Evolutionary conservation across 2,113 vertebrate species (phyloP).

Genomic region (Leucopternis melanops): DNA sequence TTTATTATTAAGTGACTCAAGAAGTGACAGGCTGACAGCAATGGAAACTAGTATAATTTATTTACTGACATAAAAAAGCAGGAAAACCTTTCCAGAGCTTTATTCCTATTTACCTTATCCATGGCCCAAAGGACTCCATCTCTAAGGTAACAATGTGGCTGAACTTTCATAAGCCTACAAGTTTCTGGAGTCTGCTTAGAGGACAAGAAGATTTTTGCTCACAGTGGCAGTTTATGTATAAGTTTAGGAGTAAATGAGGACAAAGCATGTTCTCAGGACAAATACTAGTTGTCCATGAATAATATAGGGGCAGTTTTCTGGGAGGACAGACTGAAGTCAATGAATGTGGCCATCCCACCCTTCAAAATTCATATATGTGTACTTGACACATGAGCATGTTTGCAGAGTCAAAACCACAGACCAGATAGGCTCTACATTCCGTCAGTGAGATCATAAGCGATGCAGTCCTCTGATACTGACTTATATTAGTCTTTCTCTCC

Average conservation of each 20-base stretch:
- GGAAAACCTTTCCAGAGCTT: neutral
- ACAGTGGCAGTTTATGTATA: neutral
- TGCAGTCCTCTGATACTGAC: neutral
- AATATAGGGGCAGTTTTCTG: neutral
- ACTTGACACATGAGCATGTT: neutral
- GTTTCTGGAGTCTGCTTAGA: neutral
- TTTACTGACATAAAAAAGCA: neutral
- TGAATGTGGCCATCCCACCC: neutral
- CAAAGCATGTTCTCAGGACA: neutral
- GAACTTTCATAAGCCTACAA: neutral
- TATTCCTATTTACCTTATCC: neutral
- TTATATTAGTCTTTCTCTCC: neutral
- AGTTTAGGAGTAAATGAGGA: neutral
- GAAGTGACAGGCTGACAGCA: neutral
- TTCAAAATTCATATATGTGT: neutral
- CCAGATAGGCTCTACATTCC: neutral
- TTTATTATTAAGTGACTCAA: slow-evolving; percentile 35
- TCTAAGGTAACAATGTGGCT: fast-evolving
- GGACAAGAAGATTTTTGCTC: neutral
- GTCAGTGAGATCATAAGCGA: neutral
- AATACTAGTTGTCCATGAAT: neutral
- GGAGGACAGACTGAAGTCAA: neutral
- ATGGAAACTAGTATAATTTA: slow-evolving; percentile 11
- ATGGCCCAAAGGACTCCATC: neutral
- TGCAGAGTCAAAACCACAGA: neutral